phyloP scores from a whole-genome alignment of 2,797 vertebrate genomes.

The Phrynocephalus vlangalii region DNA sequence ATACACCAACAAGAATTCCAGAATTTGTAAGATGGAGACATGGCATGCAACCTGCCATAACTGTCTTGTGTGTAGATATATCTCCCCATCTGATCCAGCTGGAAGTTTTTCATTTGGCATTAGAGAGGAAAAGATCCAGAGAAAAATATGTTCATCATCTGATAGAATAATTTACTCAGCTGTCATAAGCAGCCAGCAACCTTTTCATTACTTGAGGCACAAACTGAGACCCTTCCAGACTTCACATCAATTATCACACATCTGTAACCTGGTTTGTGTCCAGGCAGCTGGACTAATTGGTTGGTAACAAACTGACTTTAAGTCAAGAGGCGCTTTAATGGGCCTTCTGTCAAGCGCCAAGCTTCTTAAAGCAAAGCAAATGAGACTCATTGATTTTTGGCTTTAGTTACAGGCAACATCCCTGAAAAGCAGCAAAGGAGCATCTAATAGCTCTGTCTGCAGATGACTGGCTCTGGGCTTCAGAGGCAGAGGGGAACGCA shows the following conservation, averaged over 20 bases:
- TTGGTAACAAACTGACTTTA: background rate
- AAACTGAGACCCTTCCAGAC: no score
- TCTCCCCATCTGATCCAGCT: background rate
- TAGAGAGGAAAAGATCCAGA: background rate
- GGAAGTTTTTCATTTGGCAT: no score
- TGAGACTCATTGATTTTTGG: slow-evolving; percentile 2
- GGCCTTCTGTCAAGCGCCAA: background rate
- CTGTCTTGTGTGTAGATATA: no score
- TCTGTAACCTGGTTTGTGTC: background rate
- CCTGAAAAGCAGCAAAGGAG: background rate
- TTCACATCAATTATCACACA: background rate
- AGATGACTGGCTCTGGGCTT: background rate
- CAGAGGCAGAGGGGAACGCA: background rate
- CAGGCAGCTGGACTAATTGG: background rate
- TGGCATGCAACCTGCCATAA: no score
- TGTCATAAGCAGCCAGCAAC: background rate
- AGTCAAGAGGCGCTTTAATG: background rate
- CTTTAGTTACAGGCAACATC: background rate
- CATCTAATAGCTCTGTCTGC: no score
- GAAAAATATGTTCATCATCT: no score
- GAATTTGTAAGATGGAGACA: no score
- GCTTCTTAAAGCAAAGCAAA: background rate
- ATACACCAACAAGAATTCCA: no score
- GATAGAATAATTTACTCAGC: background rate
- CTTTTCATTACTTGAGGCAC: background rate